Conservation (phyloP, 2,797 vertebrate species). For the Helicolenus hilgendorfi region DNA sequence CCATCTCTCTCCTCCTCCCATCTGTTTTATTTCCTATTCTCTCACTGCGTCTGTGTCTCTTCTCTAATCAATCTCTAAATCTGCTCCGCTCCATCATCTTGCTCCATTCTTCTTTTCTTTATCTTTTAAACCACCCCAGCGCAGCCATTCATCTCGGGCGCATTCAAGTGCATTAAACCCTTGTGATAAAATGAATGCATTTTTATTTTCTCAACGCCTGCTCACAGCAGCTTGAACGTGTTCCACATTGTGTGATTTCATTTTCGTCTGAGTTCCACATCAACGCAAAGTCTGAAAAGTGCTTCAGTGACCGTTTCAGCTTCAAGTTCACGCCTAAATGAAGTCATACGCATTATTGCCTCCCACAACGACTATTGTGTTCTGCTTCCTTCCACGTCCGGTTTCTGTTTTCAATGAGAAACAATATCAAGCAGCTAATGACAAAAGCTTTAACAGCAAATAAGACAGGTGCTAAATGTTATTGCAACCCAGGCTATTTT, state of each 20-base stretch:
- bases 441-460: background rate
- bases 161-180: conserved; percentile 54
- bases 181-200: conserved; percentile 51
- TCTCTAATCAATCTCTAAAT: conserved; percentile 48
- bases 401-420: conserved; percentile 20
- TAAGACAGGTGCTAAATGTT: conserved; percentile 31
- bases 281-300: conserved; percentile 15
- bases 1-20: conserved; percentile 5
- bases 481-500: conserved; percentile 22
- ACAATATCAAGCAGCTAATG: conserved; percentile 5
- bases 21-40: conserved; percentile 50
- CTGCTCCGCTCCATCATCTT: conserved; percentile 49
- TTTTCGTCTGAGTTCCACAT: background rate
- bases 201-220: conserved; percentile 22
- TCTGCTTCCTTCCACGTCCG: conserved; percentile 16
- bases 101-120: conserved; percentile 51
- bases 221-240: conserved; percentile 2
- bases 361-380: background rate
- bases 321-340: conserved; percentile 1
- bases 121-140: conserved; percentile 55
- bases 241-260: conserved; percentile 22
- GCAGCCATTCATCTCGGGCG: conserved; percentile 53
- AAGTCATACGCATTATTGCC: background rate
- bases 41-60: conserved; percentile 10
- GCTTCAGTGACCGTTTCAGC: background rate